Evolutionary conservation across 2,888 invertebrate genomes (phyloP).

Genomic region (Apamea crenata): DNA sequence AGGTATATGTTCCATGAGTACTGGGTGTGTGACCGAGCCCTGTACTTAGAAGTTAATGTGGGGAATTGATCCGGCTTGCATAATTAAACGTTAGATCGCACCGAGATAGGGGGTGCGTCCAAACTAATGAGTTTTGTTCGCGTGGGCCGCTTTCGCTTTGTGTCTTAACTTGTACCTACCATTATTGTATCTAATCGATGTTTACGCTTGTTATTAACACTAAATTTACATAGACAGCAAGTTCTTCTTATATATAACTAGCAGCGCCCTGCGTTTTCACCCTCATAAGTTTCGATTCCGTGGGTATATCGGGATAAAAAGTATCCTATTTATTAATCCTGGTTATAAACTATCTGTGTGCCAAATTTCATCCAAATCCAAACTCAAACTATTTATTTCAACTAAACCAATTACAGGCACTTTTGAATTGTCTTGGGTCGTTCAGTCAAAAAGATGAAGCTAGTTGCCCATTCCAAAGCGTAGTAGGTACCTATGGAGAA

Average conservation of each 20-base stretch:
- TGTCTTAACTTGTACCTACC: constrained; percentile 13
- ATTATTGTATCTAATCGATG: constrained; percentile 9
- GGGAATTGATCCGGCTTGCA: constrained; percentile 53
- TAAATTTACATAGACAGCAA: not conserved
- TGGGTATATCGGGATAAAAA: no score
- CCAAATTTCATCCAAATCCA: no score
- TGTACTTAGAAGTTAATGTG: constrained; percentile 37
- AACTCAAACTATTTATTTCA: no score
- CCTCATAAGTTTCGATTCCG: no score
- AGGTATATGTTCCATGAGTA: not conserved
- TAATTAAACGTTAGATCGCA: constrained; percentile 50
- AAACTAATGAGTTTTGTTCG: constrained; percentile 42
- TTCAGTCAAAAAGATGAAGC: no score
- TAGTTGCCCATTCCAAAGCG: no score
- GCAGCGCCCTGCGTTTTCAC: no score
- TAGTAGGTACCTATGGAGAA: no score
- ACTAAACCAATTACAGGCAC: no score
- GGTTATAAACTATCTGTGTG: no score
- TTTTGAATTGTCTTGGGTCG: no score
- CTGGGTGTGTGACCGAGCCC: constrained; percentile 22
- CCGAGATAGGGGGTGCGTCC: constrained; percentile 44
- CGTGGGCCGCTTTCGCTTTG: constrained; percentile 26
- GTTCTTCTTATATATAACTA: not conserved
- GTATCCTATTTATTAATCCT: no score
- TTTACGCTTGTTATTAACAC: not conserved